These are phyloP conservation scores for Elachura formosa DNA, from an alignment of 2,113 vertebrate species.

Conservation along the genomic window DNA sequence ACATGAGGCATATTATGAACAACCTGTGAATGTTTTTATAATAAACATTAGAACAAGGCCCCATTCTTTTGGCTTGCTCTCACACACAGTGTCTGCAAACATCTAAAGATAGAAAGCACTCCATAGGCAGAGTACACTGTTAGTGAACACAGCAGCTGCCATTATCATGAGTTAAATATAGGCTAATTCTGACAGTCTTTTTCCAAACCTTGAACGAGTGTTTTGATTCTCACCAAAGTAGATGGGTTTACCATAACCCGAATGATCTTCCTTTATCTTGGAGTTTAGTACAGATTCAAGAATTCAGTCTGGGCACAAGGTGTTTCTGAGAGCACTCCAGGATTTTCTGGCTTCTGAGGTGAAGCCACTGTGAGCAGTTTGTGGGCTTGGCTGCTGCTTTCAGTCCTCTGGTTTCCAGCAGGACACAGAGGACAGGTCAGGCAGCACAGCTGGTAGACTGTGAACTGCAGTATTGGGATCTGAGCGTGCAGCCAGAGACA, in stretches of 20 bases:
- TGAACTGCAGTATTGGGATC: not conserved
- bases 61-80: not conserved
- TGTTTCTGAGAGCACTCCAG: not conserved
- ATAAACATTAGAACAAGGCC: not conserved
- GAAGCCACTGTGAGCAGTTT: not conserved
- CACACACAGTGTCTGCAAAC: not conserved
- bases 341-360: not conserved
- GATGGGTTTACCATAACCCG: not conserved
- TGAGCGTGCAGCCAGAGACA: not conserved
- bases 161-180: constrained; percentile 32
- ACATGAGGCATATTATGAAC: not conserved
- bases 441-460: not conserved
- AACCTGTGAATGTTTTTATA: not conserved
- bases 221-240: not conserved
- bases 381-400: not conserved
- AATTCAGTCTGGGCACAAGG: not conserved
- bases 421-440: not conserved
- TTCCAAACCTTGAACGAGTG: not conserved
- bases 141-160: not conserved
- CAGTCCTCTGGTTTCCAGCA: not conserved
- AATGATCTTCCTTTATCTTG: not conserved
- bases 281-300: not conserved
- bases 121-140: not conserved
- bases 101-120: constrained; percentile 36
- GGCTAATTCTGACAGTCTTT: not conserved